Evolutionary conservation across 2,888 invertebrate species (phyloP), one percentile per base, ranked within the genome.

Genomic region (Euzophera pinguis): DNA sequence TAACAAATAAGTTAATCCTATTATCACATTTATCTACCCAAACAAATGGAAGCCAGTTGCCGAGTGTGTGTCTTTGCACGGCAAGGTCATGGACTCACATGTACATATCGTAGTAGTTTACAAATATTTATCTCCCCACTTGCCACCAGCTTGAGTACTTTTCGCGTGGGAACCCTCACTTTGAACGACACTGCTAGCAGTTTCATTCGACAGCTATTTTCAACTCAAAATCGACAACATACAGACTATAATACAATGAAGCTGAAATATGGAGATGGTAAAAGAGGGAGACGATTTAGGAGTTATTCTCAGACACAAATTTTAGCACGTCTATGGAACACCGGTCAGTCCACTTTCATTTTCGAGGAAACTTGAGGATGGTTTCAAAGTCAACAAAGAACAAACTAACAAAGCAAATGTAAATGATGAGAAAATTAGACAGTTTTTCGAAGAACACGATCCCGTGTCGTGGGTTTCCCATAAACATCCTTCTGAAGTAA

Each of bases 91-190:
- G 73, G 72, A 63, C 75, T 73, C 64, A 67, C 69, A 69, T 69
- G 62, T 68, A 68, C 62, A 68, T 35, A 35, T n/a, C 13, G 7
- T 66, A 65, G 67, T 62, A 71, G 70, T 79, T 75, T 78, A 86
- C 85, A 84, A 87, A 89, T 86, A 87, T 88, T 89, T 84, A 83
- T 83, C 81, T 83, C 74, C 57, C 71, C 79, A 85, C 81, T 86
- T 82, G 76, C 80, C 80, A 80, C 79, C 71, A 75, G 35, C 64
- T 71, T 69, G 66, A 72, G 61, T 59, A 74, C 67, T 73, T 82
- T 83, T 81, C 76, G 81, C 86, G 88, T 89, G 88, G 87, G 88
- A 89, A 86, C 74, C 63, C 63, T 61, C 54, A 56, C 62, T 67
- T 65, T 58, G 53, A n/a, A n/a, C n/a, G n/a, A n/a, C n/a, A n/a